Evolutionary conservation across 2,888 invertebrate genomes (phyloP).

Genomic region (Arctia plantaginis): DNA sequence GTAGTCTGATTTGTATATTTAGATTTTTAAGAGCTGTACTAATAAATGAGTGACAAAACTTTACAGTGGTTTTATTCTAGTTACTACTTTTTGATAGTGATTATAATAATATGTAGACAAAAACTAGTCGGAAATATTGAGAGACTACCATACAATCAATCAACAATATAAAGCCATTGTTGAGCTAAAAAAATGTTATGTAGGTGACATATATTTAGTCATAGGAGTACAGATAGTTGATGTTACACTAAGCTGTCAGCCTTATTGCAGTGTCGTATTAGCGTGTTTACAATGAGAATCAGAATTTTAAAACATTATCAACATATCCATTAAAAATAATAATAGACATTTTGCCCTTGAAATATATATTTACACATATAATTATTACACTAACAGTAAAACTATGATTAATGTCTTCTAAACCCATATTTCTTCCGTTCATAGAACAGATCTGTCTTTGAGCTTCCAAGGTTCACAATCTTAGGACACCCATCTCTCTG

Average conservation of each 20-base stretch:
- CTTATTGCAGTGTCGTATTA: too few relatives aligned
- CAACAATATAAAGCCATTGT: not conserved
- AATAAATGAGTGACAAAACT: constrained; percentile 21
- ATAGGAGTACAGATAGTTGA: too few relatives aligned
- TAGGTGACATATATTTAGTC: too few relatives aligned
- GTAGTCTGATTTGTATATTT: not conserved
- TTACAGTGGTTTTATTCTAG: constrained; percentile 7
- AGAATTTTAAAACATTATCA: not conserved
- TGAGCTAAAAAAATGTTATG: not conserved
- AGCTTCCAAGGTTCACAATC: constrained; percentile 99
- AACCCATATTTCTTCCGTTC: constrained; percentile 99
- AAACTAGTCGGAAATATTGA: not conserved
- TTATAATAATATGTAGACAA: too few relatives aligned
- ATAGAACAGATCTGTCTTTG: constrained; percentile 99
- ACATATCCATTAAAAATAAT: not conserved
- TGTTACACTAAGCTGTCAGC: too few relatives aligned
- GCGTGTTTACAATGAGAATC: not conserved
- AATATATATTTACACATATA: constrained; percentile 1
- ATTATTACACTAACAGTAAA: constrained; percentile 30
- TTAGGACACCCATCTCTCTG: constrained; percentile 99
- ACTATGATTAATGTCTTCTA: constrained; percentile 91
- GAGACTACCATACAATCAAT: not conserved
- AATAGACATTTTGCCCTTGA: not conserved
- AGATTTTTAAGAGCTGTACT: constrained; percentile 2
- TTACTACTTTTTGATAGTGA: not conserved